phyloP scores from a whole-genome alignment of 2,797 vertebrate species.

The Bryconaethiops microstoma region DNA sequence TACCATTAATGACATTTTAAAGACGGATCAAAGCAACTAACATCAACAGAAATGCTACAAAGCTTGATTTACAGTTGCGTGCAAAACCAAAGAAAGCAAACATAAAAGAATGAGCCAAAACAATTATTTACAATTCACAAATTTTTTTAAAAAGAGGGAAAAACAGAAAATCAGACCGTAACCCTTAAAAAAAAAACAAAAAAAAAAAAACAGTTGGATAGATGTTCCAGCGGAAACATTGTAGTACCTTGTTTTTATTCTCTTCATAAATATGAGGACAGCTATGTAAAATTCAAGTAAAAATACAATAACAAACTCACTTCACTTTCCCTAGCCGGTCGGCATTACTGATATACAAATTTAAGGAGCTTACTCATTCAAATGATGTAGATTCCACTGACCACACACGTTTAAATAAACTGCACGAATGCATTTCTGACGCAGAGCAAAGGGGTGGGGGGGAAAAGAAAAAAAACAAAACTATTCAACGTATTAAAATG shows the following conservation, averaged over 20 bases:
- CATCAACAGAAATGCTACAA: not conserved
- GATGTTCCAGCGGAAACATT: not conserved
- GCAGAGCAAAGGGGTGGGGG: not conserved
- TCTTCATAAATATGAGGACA: slow-evolving; percentile 7
- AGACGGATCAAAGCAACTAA: slow-evolving; percentile 4
- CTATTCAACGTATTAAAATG: not conserved
- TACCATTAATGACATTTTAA: not conserved
- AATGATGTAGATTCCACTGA: not conserved
- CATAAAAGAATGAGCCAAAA: slow-evolving; percentile 2
- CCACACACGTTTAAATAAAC: too few species aligned
- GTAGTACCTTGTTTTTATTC: not conserved
- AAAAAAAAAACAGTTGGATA: slow-evolving; percentile 35
- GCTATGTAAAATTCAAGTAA: not conserved
- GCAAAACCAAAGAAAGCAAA: not conserved
- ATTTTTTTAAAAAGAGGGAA: not conserved
- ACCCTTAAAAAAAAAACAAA: too few species aligned
- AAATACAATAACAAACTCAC: too few species aligned
- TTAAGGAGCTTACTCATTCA: not conserved
- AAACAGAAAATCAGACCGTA: too few species aligned
- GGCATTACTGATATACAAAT: not conserved
- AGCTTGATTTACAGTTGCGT: not conserved
- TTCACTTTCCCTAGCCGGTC: not conserved
- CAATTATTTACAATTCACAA: slow-evolving; percentile 54
- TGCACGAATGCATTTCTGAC: not conserved
- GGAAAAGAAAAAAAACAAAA: not conserved